Base-by-base conservation (phyloP, 2,888 invertebrate genomes). In the Thereva nobilitata region DNA sequence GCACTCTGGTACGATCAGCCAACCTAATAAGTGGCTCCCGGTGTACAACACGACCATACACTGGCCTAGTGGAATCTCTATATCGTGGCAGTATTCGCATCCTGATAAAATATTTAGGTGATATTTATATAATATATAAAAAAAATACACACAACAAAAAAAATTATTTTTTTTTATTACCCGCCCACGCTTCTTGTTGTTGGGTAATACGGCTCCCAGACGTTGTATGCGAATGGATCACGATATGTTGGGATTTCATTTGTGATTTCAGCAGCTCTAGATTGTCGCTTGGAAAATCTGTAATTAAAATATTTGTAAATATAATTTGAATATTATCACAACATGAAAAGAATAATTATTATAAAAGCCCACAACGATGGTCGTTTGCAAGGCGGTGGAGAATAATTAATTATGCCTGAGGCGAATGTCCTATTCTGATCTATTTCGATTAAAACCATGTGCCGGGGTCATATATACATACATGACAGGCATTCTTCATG, bases 181-280 rank as follows among this genome's bases (percentile, higher is more conserved):
- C 87, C 83, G 72, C 82, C 84, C 42, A 83, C 77, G 71, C 83
- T 82, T 70, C 85, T 79, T 8, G 83, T 80, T 66, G 82, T 79
- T 49, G 83, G 81, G 72, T 82, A 82, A 75, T 87, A 86, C 2
- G 89, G 87, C 5, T 91, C 89, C 92, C 92, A 92, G 73, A 91
- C 85, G 80, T 92, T 92, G 79, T 89, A 89, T 71, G 88, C 86
- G 74, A 92, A 90, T 0, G 92, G 92, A 77, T 93, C 92, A 61
- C 89, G 86, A 81, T 89, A 92, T 68, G 89, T 87, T 71, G 90
- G 92, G 73, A 93, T 89, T 82, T 93, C 92, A 79, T 93, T 94
- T 75, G 92, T 91, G 71, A 91, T 88, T 80, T 93, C 93, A 5
- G 93, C 90, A 10, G 92, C 91, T 45, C 93, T 85, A 56, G 92